Conservation (phyloP, 2,797 vertebrate genomes). For the Eurystomus glaucurus region DNA sequence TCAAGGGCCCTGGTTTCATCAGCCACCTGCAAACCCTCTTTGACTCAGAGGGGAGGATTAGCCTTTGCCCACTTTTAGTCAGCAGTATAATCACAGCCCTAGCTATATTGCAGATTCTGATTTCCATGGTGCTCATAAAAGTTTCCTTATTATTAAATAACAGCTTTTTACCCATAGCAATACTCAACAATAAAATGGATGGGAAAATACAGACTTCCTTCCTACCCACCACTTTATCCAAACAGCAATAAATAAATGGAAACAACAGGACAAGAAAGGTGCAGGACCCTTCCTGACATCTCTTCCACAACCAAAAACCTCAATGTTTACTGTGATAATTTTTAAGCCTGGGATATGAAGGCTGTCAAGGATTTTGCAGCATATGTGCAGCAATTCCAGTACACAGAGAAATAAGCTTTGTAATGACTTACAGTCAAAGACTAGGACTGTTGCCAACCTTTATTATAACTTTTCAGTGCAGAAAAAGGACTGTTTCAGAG, state of each 20-base stretch:
- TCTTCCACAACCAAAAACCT: not conserved
- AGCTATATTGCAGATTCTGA: not conserved
- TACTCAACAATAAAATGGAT: not conserved
- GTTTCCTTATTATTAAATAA: not conserved
- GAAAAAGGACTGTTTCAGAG: not conserved
- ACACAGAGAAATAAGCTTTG: not conserved
- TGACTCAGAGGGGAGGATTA: not conserved
- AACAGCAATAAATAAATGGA: not conserved
- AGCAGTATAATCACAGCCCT: not conserved
- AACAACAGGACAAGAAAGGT: not conserved
- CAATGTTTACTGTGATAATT: not conserved
- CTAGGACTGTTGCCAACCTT: conserved; percentile 22
- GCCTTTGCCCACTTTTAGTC: not conserved
- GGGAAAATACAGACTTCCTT: not conserved
- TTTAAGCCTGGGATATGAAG: not conserved
- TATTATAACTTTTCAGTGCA: not conserved
- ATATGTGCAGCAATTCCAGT: not conserved
- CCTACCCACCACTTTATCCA: not conserved
- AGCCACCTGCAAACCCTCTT: not conserved
- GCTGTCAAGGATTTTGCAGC: not conserved
- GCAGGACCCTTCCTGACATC: not conserved
- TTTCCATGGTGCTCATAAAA: not conserved
- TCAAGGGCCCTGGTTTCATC: not conserved
- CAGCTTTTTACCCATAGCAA: not conserved
- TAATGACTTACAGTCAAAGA: conserved; percentile 1